These are phyloP conservation scores for Sorex araneus DNA, from an alignment of 2,113 vertebrate genomes.

Conservation along the genomic window DNA sequence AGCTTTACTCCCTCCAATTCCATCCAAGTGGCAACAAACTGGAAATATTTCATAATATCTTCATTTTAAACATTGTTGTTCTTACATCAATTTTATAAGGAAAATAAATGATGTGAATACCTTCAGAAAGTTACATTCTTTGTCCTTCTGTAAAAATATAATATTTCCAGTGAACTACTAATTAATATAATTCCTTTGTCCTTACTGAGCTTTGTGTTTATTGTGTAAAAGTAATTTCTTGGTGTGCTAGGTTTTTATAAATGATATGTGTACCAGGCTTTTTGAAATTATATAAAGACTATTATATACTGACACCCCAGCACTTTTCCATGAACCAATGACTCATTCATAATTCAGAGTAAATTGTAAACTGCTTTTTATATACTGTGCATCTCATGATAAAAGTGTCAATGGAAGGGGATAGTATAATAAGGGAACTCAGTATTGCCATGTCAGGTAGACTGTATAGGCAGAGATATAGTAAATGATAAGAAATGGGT, in stretches of 20 bases:
- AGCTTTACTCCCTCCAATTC: too few relatives aligned
- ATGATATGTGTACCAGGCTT: not conserved
- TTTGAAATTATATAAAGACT: not conserved
- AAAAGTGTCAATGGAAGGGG: not conserved
- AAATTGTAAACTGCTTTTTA: not conserved
- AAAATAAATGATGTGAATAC: not conserved
- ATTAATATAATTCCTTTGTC: not conserved
- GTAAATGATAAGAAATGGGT: constrained; percentile 35
- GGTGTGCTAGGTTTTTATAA: not conserved
- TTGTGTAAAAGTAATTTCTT: constrained; percentile 37
- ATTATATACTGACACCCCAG: not conserved
- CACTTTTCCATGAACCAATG: not conserved
- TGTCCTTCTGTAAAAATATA: not conserved
- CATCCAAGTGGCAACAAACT: too few relatives aligned
- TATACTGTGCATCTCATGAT: not conserved
- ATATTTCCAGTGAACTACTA: not conserved
- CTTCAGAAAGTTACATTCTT: not conserved
- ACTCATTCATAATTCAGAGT: not conserved
- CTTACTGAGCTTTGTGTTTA: not conserved
- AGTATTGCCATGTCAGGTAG: not conserved
- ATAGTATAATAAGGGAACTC: not conserved
- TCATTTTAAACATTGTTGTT: constrained; percentile 1
- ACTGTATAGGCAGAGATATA: constrained; percentile 30
- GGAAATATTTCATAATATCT: too few relatives aligned
- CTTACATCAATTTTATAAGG: not conserved